Base-by-base conservation (phyloP, 1,140 invertebrate species). In the Brachionus rubens region DNA sequence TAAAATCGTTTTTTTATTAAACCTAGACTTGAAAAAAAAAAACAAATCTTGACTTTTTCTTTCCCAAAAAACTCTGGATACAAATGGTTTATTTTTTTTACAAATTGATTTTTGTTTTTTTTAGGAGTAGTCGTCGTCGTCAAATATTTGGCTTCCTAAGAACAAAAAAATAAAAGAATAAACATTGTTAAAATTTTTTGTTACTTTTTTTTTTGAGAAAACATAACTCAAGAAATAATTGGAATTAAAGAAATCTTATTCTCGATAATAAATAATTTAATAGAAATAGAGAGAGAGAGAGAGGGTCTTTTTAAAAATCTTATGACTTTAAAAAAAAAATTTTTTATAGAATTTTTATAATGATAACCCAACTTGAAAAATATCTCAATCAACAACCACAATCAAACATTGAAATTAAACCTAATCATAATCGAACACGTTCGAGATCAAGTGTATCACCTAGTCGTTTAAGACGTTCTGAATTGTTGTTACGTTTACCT, bases 71-170 rank as follows among this genome's bases (percentile, higher is more conserved):
- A 5, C 30, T 54, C n/a, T n/a, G n/a, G n/a, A n/a, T n/a, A 30
- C 50, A 24, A 24, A 54, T 6, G 24, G 50, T 54, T 54, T 54
- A 54, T 54, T 54, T 54, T 54, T 19, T 54, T 54, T 16, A 59
- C 16, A 26, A 59, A 59, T 40, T 59, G 54, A 59, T 59, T 59
- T 59, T 16, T 59, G n/a, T n/a, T n/a, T n/a, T n/a, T n/a, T n/a
- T n/a, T n/a, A n/a, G n/a, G n/a, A n/a, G n/a, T n/a, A n/a, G n/a
- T 40, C 19, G 28, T 14, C n/a, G 19, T 28, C 30, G 26, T 30
- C 54, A 33, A 33, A 33, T 59, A 59, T 33, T 59, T 33, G 54
- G 54, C 54, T 59, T 59, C 54, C 30, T 21, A 54, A 54, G 26
- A 28, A 16, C 19, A 50, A 50, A 50, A 14, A 50, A 21, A 30